Percentiles rank a stretch among this genome's conserved stretches.
Evolutionary conservation across 2,888 invertebrate genomes (phyloP).

Genomic region (Polydrusus cervinus): DNA sequence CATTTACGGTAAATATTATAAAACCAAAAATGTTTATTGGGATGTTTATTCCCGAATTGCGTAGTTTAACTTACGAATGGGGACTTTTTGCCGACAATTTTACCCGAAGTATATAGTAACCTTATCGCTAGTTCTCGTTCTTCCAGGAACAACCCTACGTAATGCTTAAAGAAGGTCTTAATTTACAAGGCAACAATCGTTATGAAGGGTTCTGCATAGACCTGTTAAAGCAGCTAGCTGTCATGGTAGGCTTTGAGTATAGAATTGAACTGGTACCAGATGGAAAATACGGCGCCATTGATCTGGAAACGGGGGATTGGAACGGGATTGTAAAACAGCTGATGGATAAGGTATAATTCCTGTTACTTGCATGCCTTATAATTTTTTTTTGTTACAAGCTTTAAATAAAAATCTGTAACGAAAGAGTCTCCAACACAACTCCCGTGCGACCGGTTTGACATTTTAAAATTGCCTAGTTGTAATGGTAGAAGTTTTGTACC

Average conservation of each 20-base stretch:
- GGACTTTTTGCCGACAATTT: too few species aligned
- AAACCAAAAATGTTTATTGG: too few species aligned
- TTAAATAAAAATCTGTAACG: too few species aligned
- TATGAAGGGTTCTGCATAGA: conserved; percentile 86
- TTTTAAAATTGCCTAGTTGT: too few species aligned
- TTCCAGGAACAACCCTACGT: conserved; percentile 70
- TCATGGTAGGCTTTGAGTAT: conserved; percentile 80
- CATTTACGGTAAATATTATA: too few species aligned
- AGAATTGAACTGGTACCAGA: conserved; percentile 78
- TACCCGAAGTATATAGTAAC: not conserved
- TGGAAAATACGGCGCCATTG: conserved; percentile 83
- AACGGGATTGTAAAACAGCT: conserved; percentile 80
- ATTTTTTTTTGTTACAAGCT: not conserved
- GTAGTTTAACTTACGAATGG: too few species aligned
- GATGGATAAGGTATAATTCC: conserved; percentile 78
- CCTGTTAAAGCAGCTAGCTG: conserved; percentile 77
- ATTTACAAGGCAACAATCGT: conserved; percentile 76
- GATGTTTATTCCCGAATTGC: too few species aligned
- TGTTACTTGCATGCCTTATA: conserved; percentile 35
- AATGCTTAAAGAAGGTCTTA: conserved; percentile 65
- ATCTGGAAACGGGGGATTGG: conserved; percentile 84
- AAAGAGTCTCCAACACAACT: too few species aligned
- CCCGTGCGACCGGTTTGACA: too few species aligned
- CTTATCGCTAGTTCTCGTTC: conserved; percentile 21
- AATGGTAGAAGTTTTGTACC: too few species aligned